Evolutionary conservation across 2,888 invertebrate species (phyloP).

Genomic region (Agriopis marginaria): DNA sequence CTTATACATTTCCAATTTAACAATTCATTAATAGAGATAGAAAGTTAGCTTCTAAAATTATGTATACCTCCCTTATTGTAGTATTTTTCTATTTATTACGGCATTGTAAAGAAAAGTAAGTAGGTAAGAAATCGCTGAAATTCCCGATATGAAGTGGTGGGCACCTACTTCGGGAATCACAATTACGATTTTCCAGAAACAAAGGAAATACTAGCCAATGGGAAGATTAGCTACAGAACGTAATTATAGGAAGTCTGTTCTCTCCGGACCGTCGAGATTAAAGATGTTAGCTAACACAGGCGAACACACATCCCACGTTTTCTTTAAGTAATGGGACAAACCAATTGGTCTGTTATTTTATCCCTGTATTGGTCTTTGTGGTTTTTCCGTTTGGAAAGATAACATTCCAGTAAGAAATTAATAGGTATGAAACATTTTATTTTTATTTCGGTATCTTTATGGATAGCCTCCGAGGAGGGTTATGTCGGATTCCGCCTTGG

Average conservation of each 20-base stretch:
- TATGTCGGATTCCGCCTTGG: too few species aligned
- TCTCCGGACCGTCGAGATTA: conserved; percentile 35
- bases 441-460: too few species aligned
- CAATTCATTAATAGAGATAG: too few species aligned
- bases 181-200: conserved; percentile 32
- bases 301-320: conserved; percentile 22
- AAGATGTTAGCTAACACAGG: conserved; percentile 32
- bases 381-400: background rate
- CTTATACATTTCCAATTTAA: too few species aligned
- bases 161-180: conserved; percentile 15
- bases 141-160: conserved; percentile 5
- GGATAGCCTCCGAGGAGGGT: too few species aligned
- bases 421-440: background rate
- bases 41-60: too few species aligned
- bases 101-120: background rate
- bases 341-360: conserved; percentile 12
- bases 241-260: conserved; percentile 40
- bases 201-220: conserved; percentile 7
- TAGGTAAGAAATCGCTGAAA: background rate
- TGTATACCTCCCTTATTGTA: too few species aligned
- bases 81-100: too few species aligned
- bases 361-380: conserved; percentile 1
- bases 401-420: background rate
- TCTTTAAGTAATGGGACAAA: conserved; percentile 17
- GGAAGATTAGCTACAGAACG: conserved; percentile 33